phyloP scores from a whole-genome alignment of 2,888 invertebrate species.

The Protonemura montana region DNA sequence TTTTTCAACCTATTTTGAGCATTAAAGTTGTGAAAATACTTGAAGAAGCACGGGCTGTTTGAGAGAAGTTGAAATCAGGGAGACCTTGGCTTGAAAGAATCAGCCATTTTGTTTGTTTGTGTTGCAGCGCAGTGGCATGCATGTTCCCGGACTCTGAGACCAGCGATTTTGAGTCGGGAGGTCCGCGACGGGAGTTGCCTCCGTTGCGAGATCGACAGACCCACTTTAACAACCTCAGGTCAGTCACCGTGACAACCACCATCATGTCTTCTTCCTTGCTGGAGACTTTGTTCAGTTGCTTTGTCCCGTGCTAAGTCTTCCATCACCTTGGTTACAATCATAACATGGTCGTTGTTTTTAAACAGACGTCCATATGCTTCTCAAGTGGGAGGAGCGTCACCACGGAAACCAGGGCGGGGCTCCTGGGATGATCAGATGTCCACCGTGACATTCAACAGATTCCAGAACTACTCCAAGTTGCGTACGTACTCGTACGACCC shows the following conservation, averaged over 20 bases:
- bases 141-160: conserved; percentile 57
- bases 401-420: conserved; percentile 1
- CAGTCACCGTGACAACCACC: background rate
- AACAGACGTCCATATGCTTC: conserved; percentile 44
- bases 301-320: too few species aligned
- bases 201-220: conserved; percentile 43
- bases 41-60: too few species aligned
- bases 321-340: too few species aligned
- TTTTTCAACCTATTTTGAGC: too few species aligned
- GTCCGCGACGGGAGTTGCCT: conserved; percentile 21
- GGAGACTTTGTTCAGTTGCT: too few species aligned
- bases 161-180: conserved; percentile 54
- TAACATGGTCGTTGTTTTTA: too few species aligned
- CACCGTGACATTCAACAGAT: conserved; percentile 50
- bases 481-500: conserved; percentile 45
- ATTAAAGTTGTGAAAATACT: too few species aligned
- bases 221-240: conserved; percentile 45
- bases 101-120: too few species aligned
- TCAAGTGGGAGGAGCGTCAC: background rate
- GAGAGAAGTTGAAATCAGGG: too few species aligned
- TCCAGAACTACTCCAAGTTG: conserved; percentile 51
- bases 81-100: too few species aligned
- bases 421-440: conserved; percentile 48
- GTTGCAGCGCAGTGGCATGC: conserved; percentile 51
- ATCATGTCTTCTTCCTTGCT: too few species aligned